phyloP scores from a whole-genome alignment of 2,113 vertebrate genomes.

The Peromyscus californicus region DNA sequence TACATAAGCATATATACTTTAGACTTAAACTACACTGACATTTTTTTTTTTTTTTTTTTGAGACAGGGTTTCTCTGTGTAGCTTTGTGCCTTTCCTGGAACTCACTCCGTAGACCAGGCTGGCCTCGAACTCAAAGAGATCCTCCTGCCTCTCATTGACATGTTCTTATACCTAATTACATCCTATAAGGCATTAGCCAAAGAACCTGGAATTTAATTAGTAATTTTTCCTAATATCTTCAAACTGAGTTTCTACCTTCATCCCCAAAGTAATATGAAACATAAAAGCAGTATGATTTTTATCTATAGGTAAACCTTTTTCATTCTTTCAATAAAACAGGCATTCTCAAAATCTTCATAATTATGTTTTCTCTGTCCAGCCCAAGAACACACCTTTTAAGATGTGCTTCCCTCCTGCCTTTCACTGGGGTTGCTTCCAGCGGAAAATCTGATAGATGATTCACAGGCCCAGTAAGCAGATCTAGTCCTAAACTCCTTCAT shows the following conservation, averaged over 20 bases:
- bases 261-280: conserved; percentile 31
- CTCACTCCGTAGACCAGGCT: no score
- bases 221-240: not conserved
- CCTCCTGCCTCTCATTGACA: not conserved
- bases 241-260: conserved; percentile 58
- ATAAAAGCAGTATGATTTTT: not conserved
- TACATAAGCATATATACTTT: not conserved
- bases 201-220: not conserved
- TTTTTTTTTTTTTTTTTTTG: no score
- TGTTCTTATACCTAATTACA: not conserved
- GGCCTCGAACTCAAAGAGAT: no score
- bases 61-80: no score
- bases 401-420: not conserved
- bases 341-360: not conserved
- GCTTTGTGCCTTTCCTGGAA: no score
- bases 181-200: not conserved
- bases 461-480: conserved; percentile 6
- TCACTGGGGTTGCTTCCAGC: not conserved
- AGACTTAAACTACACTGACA: not conserved
- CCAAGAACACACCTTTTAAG: not conserved
- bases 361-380: conserved; percentile 16
- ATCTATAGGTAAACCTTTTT: conserved; percentile 53
- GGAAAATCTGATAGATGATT: conserved; percentile 1
- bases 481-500: conserved; percentile 12
- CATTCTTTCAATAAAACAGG: not conserved